Evolutionary conservation across 1,140 invertebrate genomes (phyloP).

Genomic region (Diabrotica undecimpunctata): DNA sequence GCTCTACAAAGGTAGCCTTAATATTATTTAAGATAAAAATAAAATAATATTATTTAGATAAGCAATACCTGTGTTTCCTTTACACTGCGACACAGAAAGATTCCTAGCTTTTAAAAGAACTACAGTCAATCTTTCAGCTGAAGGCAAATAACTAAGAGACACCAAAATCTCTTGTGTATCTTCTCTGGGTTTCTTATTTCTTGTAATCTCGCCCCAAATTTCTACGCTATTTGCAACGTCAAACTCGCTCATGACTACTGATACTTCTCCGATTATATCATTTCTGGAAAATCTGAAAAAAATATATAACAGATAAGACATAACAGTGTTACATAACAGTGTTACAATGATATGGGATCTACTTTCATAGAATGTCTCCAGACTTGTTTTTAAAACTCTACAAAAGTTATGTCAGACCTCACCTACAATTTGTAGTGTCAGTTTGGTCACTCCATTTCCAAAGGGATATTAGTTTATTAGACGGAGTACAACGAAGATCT

Average conservation of each 20-base stretch:
- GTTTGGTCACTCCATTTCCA: too few relatives aligned
- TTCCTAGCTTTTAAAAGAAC: slow-evolving; percentile 81
- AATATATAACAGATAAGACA: background rate
- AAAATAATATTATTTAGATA: background rate
- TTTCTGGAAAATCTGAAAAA: slow-evolving; percentile 63
- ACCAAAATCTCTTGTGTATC: slow-evolving; percentile 77
- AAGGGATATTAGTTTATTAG: too few relatives aligned
- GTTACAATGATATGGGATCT: too few relatives aligned
- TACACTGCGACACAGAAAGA: slow-evolving; percentile 65
- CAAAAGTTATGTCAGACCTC: too few relatives aligned
- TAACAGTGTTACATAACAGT: too few relatives aligned
- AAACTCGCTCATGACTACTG: slow-evolving; percentile 64
- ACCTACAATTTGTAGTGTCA: too few relatives aligned
- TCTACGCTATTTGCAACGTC: slow-evolving; percentile 68
- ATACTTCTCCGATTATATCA: slow-evolving; percentile 73
- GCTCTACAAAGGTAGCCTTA: too few relatives aligned
- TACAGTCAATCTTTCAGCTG: slow-evolving; percentile 79
- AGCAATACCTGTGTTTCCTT: slow-evolving; percentile 57
- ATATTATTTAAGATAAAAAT: too few relatives aligned
- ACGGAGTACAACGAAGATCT: too few relatives aligned
- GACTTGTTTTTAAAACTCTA: too few relatives aligned
- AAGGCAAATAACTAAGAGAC: slow-evolving; percentile 81
- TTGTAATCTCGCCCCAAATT: slow-evolving; percentile 73
- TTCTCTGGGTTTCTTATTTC: slow-evolving; percentile 72
- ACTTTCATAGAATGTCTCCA: too few relatives aligned